Conservation (phyloP, 1,140 invertebrate genomes). For the Leptinotarsa defecta region DNA sequence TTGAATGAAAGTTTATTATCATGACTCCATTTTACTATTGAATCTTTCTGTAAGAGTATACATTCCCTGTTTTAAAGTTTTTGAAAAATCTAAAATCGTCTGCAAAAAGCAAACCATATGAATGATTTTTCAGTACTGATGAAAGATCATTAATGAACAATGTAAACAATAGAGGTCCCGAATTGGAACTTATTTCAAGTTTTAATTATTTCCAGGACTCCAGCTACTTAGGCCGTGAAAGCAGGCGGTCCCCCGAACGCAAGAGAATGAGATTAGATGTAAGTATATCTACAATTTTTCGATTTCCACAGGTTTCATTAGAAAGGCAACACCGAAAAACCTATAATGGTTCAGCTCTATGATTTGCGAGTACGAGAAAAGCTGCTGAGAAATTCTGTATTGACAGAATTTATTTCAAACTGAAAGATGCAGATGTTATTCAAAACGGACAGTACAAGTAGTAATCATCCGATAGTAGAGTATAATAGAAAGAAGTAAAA, state of each 20-base stretch:
- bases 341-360: not conserved
- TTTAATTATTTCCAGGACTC: conserved; percentile 42
- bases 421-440: not conserved
- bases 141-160: too few relatives aligned
- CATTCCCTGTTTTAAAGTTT: too few relatives aligned
- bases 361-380: not conserved
- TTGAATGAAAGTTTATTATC: too few relatives aligned
- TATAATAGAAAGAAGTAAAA: not conserved
- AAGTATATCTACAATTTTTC: conserved; percentile 34
- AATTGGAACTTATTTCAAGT: not conserved
- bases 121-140: too few relatives aligned
- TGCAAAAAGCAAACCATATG: conserved; percentile 7
- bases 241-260: conserved; percentile 51
- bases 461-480: not conserved
- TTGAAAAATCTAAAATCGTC: not conserved
- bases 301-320: conserved; percentile 6
- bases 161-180: too few relatives aligned
- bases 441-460: not conserved
- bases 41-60: too few relatives aligned
- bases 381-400: not conserved
- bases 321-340: conserved; percentile 1
- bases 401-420: not conserved
- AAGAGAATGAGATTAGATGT: conserved; percentile 52
- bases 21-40: too few relatives aligned
- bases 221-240: conserved; percentile 36